Conservation (phyloP, 2,797 vertebrate genomes). For the Miopithecus talapoin region DNA sequence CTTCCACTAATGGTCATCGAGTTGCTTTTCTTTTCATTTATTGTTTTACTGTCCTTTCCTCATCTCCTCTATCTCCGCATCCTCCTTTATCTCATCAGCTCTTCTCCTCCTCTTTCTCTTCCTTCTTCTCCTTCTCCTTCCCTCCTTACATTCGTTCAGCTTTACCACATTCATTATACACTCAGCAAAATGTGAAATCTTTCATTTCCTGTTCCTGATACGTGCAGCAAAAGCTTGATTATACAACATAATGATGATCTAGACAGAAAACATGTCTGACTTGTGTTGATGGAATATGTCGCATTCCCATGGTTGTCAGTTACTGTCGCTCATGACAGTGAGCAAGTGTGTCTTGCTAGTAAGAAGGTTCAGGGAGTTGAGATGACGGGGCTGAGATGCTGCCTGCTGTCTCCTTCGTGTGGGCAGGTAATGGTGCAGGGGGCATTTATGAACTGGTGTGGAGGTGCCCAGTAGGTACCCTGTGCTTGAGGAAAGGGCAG, state of each 20-base stretch:
- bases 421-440: neutral
- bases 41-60: neutral
- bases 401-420: neutral
- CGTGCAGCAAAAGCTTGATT: neutral
- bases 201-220: neutral
- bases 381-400: neutral
- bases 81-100: neutral
- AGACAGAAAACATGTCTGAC: neutral
- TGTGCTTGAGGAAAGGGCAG: neutral
- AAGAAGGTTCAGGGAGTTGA: conserved; percentile 30
- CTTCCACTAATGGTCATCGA: neutral
- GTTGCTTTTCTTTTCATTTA: neutral
- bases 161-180: neutral
- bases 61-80: fast-evolving
- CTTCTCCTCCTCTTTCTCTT: no score
- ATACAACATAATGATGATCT: neutral
- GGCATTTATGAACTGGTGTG: neutral
- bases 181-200: neutral
- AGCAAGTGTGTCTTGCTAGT: neutral
- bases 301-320: conserved; percentile 24
- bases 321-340: neutral
- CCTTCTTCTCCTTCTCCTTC: no score
- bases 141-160: neutral
- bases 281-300: neutral
- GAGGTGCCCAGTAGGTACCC: neutral